These are phyloP conservation scores for Terebella lapidaria DNA, from an alignment of 2,888 invertebrate species.

Conservation along the genomic window DNA sequence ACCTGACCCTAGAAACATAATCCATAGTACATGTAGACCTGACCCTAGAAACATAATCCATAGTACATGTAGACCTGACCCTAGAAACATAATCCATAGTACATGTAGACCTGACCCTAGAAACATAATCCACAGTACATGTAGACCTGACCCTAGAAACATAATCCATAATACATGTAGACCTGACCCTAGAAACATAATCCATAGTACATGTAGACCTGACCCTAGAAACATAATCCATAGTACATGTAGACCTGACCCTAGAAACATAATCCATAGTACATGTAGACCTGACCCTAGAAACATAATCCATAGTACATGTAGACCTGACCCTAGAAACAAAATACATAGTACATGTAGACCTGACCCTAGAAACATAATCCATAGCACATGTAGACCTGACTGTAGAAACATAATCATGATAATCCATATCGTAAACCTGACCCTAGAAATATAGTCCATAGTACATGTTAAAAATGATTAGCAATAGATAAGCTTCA, in stretches of 20 bases:
- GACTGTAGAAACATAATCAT: no score
- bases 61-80: background rate
- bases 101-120: background rate
- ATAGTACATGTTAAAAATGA: no score
- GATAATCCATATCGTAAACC: no score
- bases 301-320: conserved; percentile 79
- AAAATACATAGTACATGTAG: conserved; percentile 94
- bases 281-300: conserved; percentile 78
- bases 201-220: background rate
- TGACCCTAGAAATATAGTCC: no score
- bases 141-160: background rate
- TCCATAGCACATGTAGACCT: background rate
- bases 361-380: conserved; percentile 61
- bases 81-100: background rate
- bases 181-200: background rate
- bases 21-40: conserved; percentile 96
- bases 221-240: background rate
- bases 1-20: conserved; percentile 69
- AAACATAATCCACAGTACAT: background rate
- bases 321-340: conserved; percentile 68
- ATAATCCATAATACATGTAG: background rate
- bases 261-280: conserved; percentile 96
- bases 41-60: conserved; percentile 43
- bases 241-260: conserved; percentile 62
- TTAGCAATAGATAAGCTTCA: no score